Evolutionary conservation across 2,113 vertebrate species (phyloP).

Genomic region (Peromyscus polionotus): DNA sequence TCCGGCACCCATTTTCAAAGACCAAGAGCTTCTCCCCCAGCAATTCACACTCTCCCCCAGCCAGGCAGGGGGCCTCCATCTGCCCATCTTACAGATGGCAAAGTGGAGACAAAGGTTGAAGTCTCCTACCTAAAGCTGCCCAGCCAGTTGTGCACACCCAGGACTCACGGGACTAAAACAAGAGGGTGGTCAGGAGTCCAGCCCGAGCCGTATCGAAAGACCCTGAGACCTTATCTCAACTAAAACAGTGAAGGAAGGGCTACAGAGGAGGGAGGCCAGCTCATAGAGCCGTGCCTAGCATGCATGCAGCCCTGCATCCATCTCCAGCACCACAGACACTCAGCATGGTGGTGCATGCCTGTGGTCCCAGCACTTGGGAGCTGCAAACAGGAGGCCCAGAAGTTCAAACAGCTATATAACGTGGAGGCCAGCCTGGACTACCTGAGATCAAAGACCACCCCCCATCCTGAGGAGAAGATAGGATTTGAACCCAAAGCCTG

Average conservation of each 20-base stretch:
- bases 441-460: not conserved
- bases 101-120: not conserved
- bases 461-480: not conserved
- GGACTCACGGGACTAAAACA: not conserved
- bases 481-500: not conserved
- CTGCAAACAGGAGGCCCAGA: not conserved
- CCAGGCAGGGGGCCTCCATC: not conserved
- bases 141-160: not conserved
- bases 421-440: not conserved
- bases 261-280: not conserved
- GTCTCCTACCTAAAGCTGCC: not conserved
- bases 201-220: not conserved
- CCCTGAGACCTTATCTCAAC: not conserved
- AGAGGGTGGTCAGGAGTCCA: not conserved
- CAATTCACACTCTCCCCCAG: not conserved
- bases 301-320: not conserved
- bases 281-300: not conserved
- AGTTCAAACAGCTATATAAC: not conserved
- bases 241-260: too few relatives aligned
- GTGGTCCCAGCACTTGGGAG: not conserved
- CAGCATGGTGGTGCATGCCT: not conserved
- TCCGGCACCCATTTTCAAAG: not conserved
- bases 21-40: not conserved
- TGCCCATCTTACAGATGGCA: slow-evolving; percentile 36
- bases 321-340: not conserved